These are phyloP conservation scores for Tubiluchus corallicola DNA, from an alignment of 2,888 invertebrate species.

Conservation along the genomic window DNA sequence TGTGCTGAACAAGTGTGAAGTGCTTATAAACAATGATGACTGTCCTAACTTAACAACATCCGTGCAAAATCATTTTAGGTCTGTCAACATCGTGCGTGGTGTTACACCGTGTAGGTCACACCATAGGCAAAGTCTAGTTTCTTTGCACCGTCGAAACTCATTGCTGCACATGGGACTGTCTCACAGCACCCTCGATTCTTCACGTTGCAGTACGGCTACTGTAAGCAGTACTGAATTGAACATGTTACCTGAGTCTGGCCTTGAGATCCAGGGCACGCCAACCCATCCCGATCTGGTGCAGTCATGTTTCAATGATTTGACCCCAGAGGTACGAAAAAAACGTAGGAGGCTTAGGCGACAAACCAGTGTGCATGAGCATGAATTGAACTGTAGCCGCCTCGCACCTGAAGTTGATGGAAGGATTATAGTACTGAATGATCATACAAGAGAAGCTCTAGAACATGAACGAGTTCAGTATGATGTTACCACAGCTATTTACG, in stretches of 20 bases:
- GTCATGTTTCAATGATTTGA: too few relatives aligned
- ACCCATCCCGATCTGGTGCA: slow-evolving; percentile 11
- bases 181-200: too few relatives aligned
- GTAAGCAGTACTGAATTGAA: slow-evolving; percentile 15
- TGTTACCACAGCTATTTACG: too few relatives aligned
- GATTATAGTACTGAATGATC: slow-evolving; percentile 51
- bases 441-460: too few relatives aligned
- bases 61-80: slow-evolving; percentile 72
- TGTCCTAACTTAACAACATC: slow-evolving; percentile 65
- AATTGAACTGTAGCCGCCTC: slow-evolving; percentile 57
- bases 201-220: too few relatives aligned
- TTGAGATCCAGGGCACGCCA: neutral
- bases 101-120: slow-evolving; percentile 43
- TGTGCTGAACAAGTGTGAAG: slow-evolving; percentile 49
- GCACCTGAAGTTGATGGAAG: slow-evolving; percentile 62
- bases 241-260: slow-evolving; percentile 10
- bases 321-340: neutral
- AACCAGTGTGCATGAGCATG: slow-evolving; percentile 45
- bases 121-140: slow-evolving; percentile 66
- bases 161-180: too few relatives aligned
- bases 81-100: slow-evolving; percentile 58
- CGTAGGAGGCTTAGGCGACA: slow-evolving; percentile 15
- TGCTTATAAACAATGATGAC: slow-evolving; percentile 64
- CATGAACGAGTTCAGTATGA: too few relatives aligned
- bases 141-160: slow-evolving; percentile 55